Base-by-base conservation (phyloP, 2,888 invertebrate species). In the Acrobasis repandana region DNA sequence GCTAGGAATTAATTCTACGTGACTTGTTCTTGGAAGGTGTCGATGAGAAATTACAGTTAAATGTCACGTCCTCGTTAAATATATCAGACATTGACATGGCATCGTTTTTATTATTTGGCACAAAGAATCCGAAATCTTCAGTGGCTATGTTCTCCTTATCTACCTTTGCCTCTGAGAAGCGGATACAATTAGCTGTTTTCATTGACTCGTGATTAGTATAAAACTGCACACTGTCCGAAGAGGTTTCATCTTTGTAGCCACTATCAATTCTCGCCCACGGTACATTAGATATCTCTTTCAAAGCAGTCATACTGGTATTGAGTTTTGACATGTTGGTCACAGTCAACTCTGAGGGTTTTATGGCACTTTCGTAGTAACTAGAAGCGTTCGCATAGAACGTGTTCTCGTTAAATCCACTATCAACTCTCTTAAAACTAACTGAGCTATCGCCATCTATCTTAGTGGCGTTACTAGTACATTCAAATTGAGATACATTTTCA, bases 321-420 rank as follows among this genome's bases (percentile, higher is more conserved):
- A 62, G 68, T 61, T 79, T 82, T 2, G 85, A 80, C 59, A 76
- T 58, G 65, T 83, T 82, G 33, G 88, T 88, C 51, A 90, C 82
- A 28, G 90, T 91, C 66, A 91, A 68, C 72, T 90, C 91, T n/a
- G 90, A 90, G 43, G 90, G 90, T 76, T 90, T 90, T 86, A 91
- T 91, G 83, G 90, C 89, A 85, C 91, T 89, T 74, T 90, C 90
- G 62, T 91, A 91, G 67, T 90, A 90, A 80, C 91, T 90, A 70
- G 90, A 90, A 48, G 86, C 86, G 67, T 88, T 88, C 9, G 78
- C 76, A 71, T 84, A 90, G 62, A 88, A 90, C 6, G 89, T 90
- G 56, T 89, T 86, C 62, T 92, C 92, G 63, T 88, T 89, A 63
- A 86, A 91, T 10, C 92, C 92, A 66, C 92, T 92, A 62, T 90